phyloP scores from a whole-genome alignment of 2,888 invertebrate species.

The Rugalucina vietnamica region DNA sequence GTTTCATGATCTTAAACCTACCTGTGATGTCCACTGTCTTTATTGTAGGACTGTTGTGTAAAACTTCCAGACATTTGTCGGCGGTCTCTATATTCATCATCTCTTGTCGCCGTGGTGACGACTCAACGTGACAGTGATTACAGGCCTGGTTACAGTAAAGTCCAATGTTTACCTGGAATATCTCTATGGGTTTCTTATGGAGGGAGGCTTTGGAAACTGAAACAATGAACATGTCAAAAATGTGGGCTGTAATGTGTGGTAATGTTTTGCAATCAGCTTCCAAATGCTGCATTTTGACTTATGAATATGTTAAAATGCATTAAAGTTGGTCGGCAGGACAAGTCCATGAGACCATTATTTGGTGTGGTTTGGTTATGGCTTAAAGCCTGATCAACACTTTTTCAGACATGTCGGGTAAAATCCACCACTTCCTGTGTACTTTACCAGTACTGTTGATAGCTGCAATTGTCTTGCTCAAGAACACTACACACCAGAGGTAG shows the following conservation, averaged over 20 bases:
- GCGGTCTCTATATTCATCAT: constrained; percentile 69
- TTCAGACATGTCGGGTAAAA: not conserved
- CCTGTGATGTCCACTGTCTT: constrained; percentile 73
- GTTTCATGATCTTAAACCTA: constrained; percentile 18
- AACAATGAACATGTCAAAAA: not conserved
- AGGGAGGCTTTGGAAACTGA: not conserved
- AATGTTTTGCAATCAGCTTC: too few relatives aligned
- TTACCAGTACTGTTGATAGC: too few relatives aligned
- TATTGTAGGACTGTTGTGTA: constrained; percentile 67
- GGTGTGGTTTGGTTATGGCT: not conserved
- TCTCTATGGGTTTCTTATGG: constrained; percentile 54
- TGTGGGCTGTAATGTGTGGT: too few relatives aligned
- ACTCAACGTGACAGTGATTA: constrained; percentile 76
- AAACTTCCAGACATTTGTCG: constrained; percentile 64
- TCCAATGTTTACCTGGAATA: constrained; percentile 71
- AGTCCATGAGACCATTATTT: too few relatives aligned
- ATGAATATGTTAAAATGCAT: too few relatives aligned
- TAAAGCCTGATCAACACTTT: not conserved
- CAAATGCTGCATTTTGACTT: too few relatives aligned
- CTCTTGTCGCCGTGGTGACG: constrained; percentile 73
- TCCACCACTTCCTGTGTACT: too few relatives aligned
- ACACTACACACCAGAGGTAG: too few relatives aligned
- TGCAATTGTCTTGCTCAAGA: too few relatives aligned
- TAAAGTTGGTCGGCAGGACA: too few relatives aligned
- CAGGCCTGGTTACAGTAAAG: constrained; percentile 77